phyloP scores from a whole-genome alignment of 92 coral and sea anemone genomes.

The Parazoanthus swiftii region DNA sequence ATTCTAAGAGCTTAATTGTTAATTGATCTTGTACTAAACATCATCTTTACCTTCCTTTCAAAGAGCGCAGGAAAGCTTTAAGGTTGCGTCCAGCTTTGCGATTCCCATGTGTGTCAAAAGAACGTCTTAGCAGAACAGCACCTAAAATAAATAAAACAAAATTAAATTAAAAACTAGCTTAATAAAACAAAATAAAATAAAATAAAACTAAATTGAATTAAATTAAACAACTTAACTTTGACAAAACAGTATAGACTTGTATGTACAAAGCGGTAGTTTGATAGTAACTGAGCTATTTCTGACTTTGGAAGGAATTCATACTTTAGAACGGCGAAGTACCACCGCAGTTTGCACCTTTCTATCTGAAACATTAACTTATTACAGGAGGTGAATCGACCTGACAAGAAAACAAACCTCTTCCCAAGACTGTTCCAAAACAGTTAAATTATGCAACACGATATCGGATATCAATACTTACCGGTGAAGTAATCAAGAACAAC shows the following conservation, averaged over 20 bases:
- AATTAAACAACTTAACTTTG: not conserved
- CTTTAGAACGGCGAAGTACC: too few species aligned
- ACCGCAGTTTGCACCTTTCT: too few species aligned
- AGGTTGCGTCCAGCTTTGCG: conserved; percentile 33
- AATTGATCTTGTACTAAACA: not conserved
- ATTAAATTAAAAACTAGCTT: too few species aligned
- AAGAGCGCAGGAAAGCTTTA: conserved; percentile 22
- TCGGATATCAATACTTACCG: not conserved
- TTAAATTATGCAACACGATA: not conserved
- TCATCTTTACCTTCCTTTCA: conserved; percentile 20
- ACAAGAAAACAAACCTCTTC: not conserved
- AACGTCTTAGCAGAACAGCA: conserved; percentile 2
- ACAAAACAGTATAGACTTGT: not conserved
- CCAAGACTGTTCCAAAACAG: not conserved
- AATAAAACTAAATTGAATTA: too few species aligned
- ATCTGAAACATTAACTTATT: too few species aligned
- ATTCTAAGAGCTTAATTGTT: not conserved
- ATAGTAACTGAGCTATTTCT: too few species aligned
- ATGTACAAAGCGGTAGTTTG: too few species aligned
- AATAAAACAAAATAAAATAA: too few species aligned
- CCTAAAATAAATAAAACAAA: not conserved
- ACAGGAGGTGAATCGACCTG: too few species aligned
- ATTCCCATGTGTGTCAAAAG: conserved; percentile 22
- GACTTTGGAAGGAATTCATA: too few species aligned
- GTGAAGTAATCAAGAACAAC: conserved; percentile 31